These are phyloP conservation scores for Pandemis heparana DNA, from an alignment of 2,888 invertebrate species.

Conservation along the genomic window DNA sequence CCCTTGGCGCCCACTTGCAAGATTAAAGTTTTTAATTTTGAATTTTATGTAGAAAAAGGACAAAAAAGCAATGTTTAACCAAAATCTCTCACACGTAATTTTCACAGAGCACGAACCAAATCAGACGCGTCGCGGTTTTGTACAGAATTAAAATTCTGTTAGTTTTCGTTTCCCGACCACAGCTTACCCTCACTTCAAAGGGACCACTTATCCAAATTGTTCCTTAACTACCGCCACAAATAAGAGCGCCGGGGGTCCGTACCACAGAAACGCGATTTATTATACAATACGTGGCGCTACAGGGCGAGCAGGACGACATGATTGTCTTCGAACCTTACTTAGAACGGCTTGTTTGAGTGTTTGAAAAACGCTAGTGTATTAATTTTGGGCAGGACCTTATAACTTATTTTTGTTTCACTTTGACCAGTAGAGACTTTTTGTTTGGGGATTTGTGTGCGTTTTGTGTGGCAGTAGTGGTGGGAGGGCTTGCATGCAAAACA, in stretches of 20 bases:
- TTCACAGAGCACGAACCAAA: too few relatives aligned
- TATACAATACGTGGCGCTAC: constrained; percentile 22
- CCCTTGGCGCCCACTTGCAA: too few relatives aligned
- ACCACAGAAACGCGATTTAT: constrained; percentile 16
- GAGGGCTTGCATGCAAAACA: too few relatives aligned
- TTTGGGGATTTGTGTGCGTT: too few relatives aligned
- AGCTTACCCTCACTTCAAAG: constrained; percentile 23
- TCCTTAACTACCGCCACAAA: neutral
- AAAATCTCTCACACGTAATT: too few relatives aligned
- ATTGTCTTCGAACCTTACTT: neutral
- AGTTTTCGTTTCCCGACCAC: neutral
- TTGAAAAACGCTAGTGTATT: neutral
- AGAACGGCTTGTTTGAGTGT: neutral
- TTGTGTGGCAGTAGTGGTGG: too few relatives aligned
- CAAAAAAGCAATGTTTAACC: too few relatives aligned
- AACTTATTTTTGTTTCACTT: too few relatives aligned
- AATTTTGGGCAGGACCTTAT: neutral
- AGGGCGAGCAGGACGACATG: neutral
- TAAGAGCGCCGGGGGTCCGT: neutral
- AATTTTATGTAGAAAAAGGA: too few relatives aligned
- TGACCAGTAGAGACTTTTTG: too few relatives aligned
- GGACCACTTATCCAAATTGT: constrained; percentile 29
- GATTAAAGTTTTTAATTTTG: too few relatives aligned
- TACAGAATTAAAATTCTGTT: neutral
- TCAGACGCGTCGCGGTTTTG: neutral